Evolutionary conservation across 2,797 vertebrate species (phyloP), one percentile per base, ranked within the genome.

Genomic region (Crypturellus tataupa): DNA sequence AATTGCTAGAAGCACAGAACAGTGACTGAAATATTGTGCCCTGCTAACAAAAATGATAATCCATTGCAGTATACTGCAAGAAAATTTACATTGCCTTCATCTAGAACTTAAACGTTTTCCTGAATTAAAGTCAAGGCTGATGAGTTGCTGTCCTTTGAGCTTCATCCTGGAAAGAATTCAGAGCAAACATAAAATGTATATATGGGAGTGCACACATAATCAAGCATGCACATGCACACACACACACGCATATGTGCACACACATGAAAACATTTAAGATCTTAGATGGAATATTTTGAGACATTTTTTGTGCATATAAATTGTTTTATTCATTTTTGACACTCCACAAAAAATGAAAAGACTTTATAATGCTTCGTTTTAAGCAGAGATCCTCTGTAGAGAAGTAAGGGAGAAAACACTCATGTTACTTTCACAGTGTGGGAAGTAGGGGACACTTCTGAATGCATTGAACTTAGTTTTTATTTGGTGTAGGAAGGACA

Each of bases 221-320:
- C 3, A 80, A 80, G 21, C 51, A 53, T 20, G 1, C 20, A 70
- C 5, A 14, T 1, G 12, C 4, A 27, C 21, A 69, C 18, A 1
- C 24, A 71, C 5, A 17, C 1, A 14, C 4, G 16, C 1, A 14
- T 25, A 7, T 20, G 1, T 21, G 70, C 6, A 19, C 1, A 14
- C 4, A 31, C 21, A 65, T 58, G 12, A 68, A 12, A 10, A 58
- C 23, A 4, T 87, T 70, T 24, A n/a, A 18, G 18, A 33, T 49
- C 33, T 82, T n/a, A 46, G 24, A 16, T 37, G 0, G 68, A 87
- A 80, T 33, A 58, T 2, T 69, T 75, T n/a, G 10, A 73, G 24
- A 55, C 8, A 55, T 17, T 78, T 49, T 51, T 8, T 58, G 35
- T 0, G 1, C 1, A 75, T 69, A 39, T 17, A 27, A 60, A 49